Conservation (phyloP, 2,888 invertebrate species). For the Ptilodon capucinus region DNA sequence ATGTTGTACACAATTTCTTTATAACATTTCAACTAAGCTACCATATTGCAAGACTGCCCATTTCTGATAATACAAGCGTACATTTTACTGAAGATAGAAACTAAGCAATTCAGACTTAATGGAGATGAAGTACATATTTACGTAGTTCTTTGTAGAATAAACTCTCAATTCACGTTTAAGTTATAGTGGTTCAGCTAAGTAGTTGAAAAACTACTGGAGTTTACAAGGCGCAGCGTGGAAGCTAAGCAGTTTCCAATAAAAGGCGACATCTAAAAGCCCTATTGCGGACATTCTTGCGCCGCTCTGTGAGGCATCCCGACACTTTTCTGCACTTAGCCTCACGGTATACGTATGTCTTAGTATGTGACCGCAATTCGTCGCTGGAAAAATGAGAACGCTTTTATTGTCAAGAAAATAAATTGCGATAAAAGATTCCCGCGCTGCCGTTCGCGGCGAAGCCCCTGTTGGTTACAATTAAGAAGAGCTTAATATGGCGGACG, state of each 20-base stretch:
- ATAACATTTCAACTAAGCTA: too few relatives aligned
- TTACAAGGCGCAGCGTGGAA: conserved; percentile 30
- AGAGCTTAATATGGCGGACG: conserved; percentile 44
- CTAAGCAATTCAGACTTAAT: too few relatives aligned
- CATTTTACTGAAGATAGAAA: too few relatives aligned
- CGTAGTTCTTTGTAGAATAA: background rate
- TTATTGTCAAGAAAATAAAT: conserved; percentile 59
- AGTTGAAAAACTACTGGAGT: conserved; percentile 17
- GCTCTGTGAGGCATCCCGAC: conserved; percentile 43
- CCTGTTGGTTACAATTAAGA: conserved; percentile 55
- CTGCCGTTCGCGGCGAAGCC: conserved; percentile 20
- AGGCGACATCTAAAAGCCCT: conserved; percentile 54
- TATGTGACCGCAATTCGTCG: conserved; percentile 63
- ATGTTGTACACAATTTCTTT: background rate
- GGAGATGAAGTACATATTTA: too few relatives aligned
- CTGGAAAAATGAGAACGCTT: conserved; percentile 56
- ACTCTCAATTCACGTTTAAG: background rate
- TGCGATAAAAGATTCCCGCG: conserved; percentile 27
- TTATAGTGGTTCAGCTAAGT: background rate
- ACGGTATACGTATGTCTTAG: conserved; percentile 40
- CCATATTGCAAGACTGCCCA: too few relatives aligned
- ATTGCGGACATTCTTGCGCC: conserved; percentile 52
- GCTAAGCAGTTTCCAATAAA: conserved; percentile 46
- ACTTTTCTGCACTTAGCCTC: conserved; percentile 67
- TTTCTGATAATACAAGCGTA: too few relatives aligned